Percentiles rank a stretch among this genome's conserved stretches.
These are phyloP conservation scores for Sceloporus undulatus DNA, from an alignment of 2,113 vertebrate genomes.

Conservation along the genomic window DNA sequence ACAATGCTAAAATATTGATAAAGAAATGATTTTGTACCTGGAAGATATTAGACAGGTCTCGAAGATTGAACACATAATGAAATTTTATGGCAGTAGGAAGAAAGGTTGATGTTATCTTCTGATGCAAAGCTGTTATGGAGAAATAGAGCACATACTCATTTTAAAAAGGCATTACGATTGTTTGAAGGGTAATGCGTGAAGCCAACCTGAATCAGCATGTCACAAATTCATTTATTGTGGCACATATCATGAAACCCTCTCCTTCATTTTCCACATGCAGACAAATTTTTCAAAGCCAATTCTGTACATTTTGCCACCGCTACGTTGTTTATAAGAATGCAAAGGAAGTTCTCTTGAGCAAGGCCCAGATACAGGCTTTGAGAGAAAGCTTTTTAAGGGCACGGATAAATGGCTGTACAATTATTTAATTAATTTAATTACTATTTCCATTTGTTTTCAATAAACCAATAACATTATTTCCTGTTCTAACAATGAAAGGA, in stretches of 20 bases:
- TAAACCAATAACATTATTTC: too few species aligned
- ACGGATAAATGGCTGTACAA: too few species aligned
- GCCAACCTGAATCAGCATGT: not conserved
- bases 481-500: too few species aligned
- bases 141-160: not conserved
- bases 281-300: not conserved
- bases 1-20: rapidly evolving
- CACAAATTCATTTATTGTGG: not conserved
- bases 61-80: slow-evolving; percentile 83
- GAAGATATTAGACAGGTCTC: slow-evolving; percentile 83
- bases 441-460: too few species aligned
- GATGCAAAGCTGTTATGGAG: slow-evolving; percentile 75
- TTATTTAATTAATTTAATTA: too few species aligned
- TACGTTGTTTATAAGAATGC: not conserved
- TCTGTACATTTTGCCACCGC: not conserved
- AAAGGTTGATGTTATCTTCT: slow-evolving; percentile 73
- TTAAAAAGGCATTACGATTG: not conserved
- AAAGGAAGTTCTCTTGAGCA: not conserved
- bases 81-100: slow-evolving; percentile 83
- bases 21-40: slow-evolving; percentile 71
- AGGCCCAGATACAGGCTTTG: not conserved
- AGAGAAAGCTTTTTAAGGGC: too few species aligned
- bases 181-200: not conserved
- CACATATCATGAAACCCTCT: rapidly evolving
- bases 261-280: rapidly evolving